Evolutionary conservation across 64 coral and sea anemone genomes (phyloP), one percentile per base, ranked within the genome.

Genomic region (Pocillopora damicornis): DNA sequence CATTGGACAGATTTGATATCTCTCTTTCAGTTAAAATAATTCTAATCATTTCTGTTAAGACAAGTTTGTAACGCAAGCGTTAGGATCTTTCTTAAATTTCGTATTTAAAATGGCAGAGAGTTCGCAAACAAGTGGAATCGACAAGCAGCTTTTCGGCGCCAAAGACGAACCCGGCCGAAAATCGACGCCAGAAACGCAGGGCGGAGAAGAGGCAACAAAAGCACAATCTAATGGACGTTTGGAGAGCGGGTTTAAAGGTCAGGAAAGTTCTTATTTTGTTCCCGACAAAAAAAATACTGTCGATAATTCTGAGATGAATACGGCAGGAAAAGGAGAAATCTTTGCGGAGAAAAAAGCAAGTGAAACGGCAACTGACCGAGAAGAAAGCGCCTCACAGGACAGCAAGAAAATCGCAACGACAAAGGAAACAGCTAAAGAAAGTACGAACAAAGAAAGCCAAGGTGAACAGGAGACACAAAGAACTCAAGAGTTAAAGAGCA

Each of bases 1-100:
- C 68, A 7, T 8, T 42, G n/a, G 65, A 85, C n/a, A 63, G 69
- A 85, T 85, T 85, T 85, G 67, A 85, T 65, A 85, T 85, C 51
- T 85, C 68, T 25, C 35, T 73, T 68, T 73, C 38, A 85, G 2
- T 51, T 51, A 51, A 51, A 84, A 37, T 42, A 14, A 58, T 26
- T 12, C 57, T 85, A 81, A 72, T 85, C 81, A 85, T 22, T 85
- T 85, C 37, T 72, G 81, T 63, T 9, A 66, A 58, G 9, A 72
- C 65, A 56, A 72, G 36, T 13, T 73, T 20, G 65, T 85, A 68
- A 71, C 58, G 60, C 25, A 63, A 72, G 61, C 20, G 26, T 45
- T 51, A 30, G 35, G 30, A 83, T 67, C 80, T 42, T 83, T 36
- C 20, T 38, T 2, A 56, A 72, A 45, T 14, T 22, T 58, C 72